Base-by-base conservation (phyloP, 2,888 invertebrate genomes). In the Gastracanthus pulcherrimus region DNA sequence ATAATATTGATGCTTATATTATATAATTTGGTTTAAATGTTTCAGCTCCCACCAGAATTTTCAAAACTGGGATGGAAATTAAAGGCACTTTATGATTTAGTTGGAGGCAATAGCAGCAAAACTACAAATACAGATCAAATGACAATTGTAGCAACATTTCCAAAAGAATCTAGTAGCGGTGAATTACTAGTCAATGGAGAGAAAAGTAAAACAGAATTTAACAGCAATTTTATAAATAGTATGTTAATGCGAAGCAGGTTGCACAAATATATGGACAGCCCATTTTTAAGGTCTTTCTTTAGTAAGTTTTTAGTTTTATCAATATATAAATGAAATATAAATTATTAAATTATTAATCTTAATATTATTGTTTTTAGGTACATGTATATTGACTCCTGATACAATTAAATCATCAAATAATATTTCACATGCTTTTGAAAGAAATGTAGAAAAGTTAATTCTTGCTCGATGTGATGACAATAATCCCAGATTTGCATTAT, bases 391-490 rank as follows among this genome's bases (percentile, higher is more conserved):
- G 36, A 89, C 88, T 34, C 84, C 87, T 3, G 85, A 85, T 23
- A 77, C 81, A 38, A 85, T 89, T 51, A 86, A 81, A 79, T 89
- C 91, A 16, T 84, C 88, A 19, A 85, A 89, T 29, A 89, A 90
- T 71, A 79, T 87, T 16, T 86, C 87, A 11, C 86, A 87, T 36
- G 48, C 82, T 3, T 77, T 90, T 19, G 82, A 84, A 45, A 79
- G 86, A 38, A 82, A 86, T 70, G 84, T 82, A 36, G 89, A 90
- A 86, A 87, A 87, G 45, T 79, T 91, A 60, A 83, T 90, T 45
- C 86, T 91, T 16, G 90, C 89, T 3, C 88, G 90, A 60, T 91
- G 90, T 83, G 87, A 90, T 48, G 86, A 88, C 16, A 88, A 87
- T 26, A 89, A 89, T 85, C 90, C 90, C 62, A 86, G 86, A 69